Evolutionary conservation across 1,140 invertebrate species (phyloP), one percentile per base, ranked within the genome.

Genomic region (Rhynchophorus ferrugineus): DNA sequence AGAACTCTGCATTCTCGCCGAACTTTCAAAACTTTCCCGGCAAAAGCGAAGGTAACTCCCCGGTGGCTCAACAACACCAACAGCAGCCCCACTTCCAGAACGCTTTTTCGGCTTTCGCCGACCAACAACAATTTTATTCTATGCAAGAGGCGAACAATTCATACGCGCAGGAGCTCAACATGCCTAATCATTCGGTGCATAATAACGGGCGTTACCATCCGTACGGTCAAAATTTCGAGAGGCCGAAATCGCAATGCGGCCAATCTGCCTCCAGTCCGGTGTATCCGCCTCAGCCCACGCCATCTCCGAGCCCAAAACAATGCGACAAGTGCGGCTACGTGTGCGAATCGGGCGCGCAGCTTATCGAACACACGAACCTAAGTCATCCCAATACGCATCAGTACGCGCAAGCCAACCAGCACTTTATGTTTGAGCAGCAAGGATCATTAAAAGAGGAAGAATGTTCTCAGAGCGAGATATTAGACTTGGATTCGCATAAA

Each of bases 401-500:
- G 62, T 57, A 37, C 55, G 65, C 44, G 38, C 67, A 38, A 56
- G 67, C 37, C 54, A 69, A 60, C 61, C 71, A 43, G 56, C 74
- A 69, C 56, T 75, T 63, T 66, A 73, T 76, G 65, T 68, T 77
- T 24, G 56, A 54, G 2, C 72, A 71, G 33, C 62, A 66, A 42
- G 66, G 67, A 5, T 45, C 65, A 11, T 47, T 60, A 3, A 54
- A 69, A 5, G 82, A 82, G 61, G 47, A 68, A 0, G 79, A 81
- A 52, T 81, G 81, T 57, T 77, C 79, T 18, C 82, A 83, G 60
- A 83, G 85, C 1, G 88, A 91, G 61, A 86, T 93, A 49, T 73
- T 93, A 24, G 89, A 93, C 68, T 71, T 93, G 44, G 89, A 92
- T 66, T 91, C 88, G 0, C 88, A 91, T 60, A 91, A 91, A 70